A percentile compares a stretch with the other conserved stretches of the same genome.
Evolutionary conservation across 2,797 vertebrate species (phyloP).

Genomic region (Atherinosoma microstoma): DNA sequence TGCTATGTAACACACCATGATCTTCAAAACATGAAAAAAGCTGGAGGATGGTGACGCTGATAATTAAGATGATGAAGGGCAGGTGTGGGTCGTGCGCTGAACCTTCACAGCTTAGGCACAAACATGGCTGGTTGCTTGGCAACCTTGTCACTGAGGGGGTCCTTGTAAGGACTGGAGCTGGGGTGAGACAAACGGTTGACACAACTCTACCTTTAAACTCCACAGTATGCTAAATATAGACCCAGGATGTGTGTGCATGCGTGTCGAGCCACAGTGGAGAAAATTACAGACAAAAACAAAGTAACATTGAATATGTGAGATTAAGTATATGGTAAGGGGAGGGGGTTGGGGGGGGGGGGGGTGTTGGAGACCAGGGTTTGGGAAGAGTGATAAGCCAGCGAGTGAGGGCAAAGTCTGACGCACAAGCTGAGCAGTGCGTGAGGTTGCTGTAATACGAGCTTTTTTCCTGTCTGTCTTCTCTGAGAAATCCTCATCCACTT

Average conservation of each 20-base stretch:
- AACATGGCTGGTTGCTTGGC: conserved; percentile 76
- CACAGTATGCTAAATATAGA: conserved; percentile 76
- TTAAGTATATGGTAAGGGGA: conserved; percentile 1
- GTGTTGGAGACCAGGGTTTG: conserved; percentile 11
- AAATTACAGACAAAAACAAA: conserved; percentile 51
- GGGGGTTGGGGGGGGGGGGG: conserved; percentile 21
- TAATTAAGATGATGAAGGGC: conserved; percentile 74
- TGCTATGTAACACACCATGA: conserved; percentile 4
- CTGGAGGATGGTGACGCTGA: conserved; percentile 35
- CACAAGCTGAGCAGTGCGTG: conserved; percentile 26
- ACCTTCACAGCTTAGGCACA: conserved; percentile 76
- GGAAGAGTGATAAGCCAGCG: conserved; percentile 7
- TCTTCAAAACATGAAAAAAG: background rate
- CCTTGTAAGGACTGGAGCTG: conserved; percentile 84
- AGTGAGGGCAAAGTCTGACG: conserved; percentile 35
- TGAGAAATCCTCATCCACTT: conserved; percentile 71
- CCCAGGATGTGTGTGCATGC: conserved; percentile 22
- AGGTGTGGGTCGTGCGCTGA: conserved; percentile 63
- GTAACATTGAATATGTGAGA: conserved; percentile 50
- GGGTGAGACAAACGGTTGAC: conserved; percentile 75
- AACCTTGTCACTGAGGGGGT: conserved; percentile 68
- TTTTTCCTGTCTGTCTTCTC: conserved; percentile 61
- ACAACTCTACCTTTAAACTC: conserved; percentile 73
- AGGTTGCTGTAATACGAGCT: conserved; percentile 58
- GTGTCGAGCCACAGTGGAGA: conserved; percentile 26